Conservation (phyloP, 2,113 vertebrate genomes). For the Zapus hudsonius region DNA sequence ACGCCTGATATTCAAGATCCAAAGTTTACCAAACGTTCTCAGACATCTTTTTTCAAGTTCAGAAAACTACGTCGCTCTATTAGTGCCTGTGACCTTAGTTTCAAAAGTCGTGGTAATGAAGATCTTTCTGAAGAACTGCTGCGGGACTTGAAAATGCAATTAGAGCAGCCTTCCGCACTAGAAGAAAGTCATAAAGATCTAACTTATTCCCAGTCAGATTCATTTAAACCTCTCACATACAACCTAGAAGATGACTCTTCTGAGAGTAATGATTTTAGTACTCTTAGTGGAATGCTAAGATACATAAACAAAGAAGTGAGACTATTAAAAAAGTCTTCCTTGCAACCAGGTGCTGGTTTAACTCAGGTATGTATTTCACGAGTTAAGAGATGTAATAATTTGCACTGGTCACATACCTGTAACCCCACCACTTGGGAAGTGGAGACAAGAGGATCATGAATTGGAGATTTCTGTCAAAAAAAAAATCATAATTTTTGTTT, state of each 20-base stretch:
- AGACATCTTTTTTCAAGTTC: conserved; percentile 60
- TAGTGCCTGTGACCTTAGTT: conserved; percentile 77
- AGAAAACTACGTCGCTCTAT: conserved; percentile 77
- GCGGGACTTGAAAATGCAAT: conserved; percentile 72
- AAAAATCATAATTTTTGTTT: conserved; percentile 44
- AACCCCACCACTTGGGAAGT: neutral
- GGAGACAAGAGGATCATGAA: neutral
- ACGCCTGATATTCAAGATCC: conserved; percentile 59
- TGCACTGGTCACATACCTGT: neutral
- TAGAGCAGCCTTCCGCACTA: conserved; percentile 63
- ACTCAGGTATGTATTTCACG: conserved; percentile 78
- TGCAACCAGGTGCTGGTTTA: conserved; percentile 63
- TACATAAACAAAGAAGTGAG: conserved; percentile 85
- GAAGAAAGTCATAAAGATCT: conserved; percentile 64
- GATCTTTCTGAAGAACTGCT: conserved; percentile 78
- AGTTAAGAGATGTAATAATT: conserved; percentile 16
- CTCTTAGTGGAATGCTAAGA: conserved; percentile 84
- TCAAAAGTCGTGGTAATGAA: conserved; percentile 70
- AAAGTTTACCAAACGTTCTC: conserved; percentile 54
- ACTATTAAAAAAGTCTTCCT: conserved; percentile 75
- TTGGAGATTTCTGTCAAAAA: neutral
- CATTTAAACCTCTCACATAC: conserved; percentile 81
- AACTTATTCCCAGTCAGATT: conserved; percentile 55
- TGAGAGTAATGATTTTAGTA: conserved; percentile 81
- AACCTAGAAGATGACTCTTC: conserved; percentile 70